Percentiles rank a stretch among this genome's conserved stretches.
Conservation (phyloP, 53 echinoderm and acorn worm genomes). For the Arbacia lixula region DNA sequence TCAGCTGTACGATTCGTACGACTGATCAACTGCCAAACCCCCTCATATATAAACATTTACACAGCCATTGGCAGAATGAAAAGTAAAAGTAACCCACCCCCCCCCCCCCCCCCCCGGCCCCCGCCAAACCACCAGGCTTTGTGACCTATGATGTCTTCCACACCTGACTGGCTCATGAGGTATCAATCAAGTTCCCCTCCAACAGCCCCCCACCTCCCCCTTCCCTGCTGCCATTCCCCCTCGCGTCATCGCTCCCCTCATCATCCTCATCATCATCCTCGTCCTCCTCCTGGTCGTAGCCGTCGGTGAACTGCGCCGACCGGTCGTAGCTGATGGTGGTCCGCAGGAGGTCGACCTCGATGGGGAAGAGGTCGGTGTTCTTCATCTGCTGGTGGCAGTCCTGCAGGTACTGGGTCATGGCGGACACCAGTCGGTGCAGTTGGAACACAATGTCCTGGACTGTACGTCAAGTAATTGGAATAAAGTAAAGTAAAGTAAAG, state of each 20-base stretch:
- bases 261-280: constrained; percentile 52
- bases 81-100: neutral
- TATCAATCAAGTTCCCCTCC: constrained; percentile 46
- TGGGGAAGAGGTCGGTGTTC: constrained; percentile 92
- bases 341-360: constrained; percentile 92
- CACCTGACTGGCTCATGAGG: neutral
- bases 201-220: neutral
- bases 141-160: neutral
- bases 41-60: neutral
- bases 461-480: no score
- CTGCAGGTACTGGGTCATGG: constrained; percentile 88
- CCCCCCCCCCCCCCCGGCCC: neutral
- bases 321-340: constrained; percentile 93
- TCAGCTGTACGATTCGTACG: no score
- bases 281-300: constrained; percentile 78
- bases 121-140: neutral
- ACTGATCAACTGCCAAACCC: no score
- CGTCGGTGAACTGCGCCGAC: constrained; percentile 77
- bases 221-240: neutral
- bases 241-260: constrained; percentile 3
- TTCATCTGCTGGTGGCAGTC: constrained; percentile 97
- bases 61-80: neutral
- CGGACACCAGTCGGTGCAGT: constrained; percentile 89
- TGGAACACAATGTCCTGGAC: constrained; percentile 99
- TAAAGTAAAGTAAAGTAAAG: no score